Percentiles rank a stretch among this genome's conserved stretches.
Evolutionary conservation across 2,888 invertebrate species (phyloP).

Genomic region (Podotricha telesiphe): DNA sequence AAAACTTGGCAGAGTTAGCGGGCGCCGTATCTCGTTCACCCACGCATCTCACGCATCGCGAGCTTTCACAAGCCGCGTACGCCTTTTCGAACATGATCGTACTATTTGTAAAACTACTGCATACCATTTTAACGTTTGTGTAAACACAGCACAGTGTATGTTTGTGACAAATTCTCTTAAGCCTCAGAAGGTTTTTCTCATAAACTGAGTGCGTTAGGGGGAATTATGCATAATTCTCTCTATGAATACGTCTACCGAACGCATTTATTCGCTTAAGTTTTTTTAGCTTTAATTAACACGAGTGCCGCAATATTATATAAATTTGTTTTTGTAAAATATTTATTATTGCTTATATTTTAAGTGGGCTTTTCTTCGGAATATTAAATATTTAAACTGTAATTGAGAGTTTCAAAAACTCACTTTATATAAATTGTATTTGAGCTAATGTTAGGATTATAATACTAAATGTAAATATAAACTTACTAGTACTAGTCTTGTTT

Average conservation of each 20-base stretch:
- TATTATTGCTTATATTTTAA: neutral
- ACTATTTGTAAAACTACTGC: constrained; percentile 47
- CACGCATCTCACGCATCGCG: constrained; percentile 73
- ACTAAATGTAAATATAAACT: no score
- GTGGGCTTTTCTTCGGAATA: neutral
- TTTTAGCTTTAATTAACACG: constrained; percentile 40
- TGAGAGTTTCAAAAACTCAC: neutral
- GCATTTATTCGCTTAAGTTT: constrained; percentile 48
- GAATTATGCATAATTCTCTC: constrained; percentile 48
- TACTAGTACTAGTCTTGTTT: no score
- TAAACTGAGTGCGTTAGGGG: constrained; percentile 40
- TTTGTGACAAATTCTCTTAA: constrained; percentile 36
- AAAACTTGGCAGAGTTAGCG: constrained; percentile 52
- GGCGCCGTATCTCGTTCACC: constrained; percentile 74
- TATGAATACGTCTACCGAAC: constrained; percentile 42
- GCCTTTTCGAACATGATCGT: constrained; percentile 51
- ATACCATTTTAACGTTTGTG: constrained; percentile 45
- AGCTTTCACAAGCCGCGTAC: constrained; percentile 75
- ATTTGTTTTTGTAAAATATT: constrained; percentile 6
- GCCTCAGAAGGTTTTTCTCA: constrained; percentile 20
- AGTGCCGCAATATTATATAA: constrained; percentile 24
- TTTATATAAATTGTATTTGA: no score
- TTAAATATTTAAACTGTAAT: neutral
- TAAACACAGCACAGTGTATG: constrained; percentile 43
- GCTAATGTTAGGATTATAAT: no score